phyloP scores from a whole-genome alignment of 2,888 invertebrate genomes.

The Blastobasis adustella region DNA sequence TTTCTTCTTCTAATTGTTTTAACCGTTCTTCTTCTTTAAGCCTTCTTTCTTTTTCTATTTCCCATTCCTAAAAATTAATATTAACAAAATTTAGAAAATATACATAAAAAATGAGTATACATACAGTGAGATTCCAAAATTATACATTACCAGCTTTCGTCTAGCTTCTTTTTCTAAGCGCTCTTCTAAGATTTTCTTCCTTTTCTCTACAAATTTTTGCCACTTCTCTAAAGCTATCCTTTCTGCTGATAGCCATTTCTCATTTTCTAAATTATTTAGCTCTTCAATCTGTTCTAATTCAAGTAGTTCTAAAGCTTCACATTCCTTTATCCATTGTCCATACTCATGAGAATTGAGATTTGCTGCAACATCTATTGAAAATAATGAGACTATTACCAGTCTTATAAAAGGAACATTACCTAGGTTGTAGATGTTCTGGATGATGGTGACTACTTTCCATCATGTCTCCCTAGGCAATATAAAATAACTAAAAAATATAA shows the following conservation, averaged over 20 bases:
- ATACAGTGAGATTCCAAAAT: not conserved
- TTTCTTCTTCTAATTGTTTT: slow-evolving; percentile 72
- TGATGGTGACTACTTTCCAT: too few species aligned
- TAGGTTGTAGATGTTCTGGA: too few species aligned
- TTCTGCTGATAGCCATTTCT: slow-evolving; percentile 81
- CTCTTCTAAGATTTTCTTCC: slow-evolving; percentile 70
- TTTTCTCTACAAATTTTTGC: slow-evolving; percentile 73
- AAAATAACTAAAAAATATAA: too few species aligned
- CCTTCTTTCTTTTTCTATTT: slow-evolving; percentile 75
- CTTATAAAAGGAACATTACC: too few species aligned
- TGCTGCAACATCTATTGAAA: slow-evolving; percentile 10
- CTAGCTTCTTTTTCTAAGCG: slow-evolving; percentile 76
- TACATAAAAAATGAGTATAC: not conserved
- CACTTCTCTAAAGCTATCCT: slow-evolving; percentile 78
- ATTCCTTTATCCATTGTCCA: slow-evolving; percentile 66
- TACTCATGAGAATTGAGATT: slow-evolving; percentile 46
- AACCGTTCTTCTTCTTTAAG: slow-evolving; percentile 72
- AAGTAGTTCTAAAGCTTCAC: slow-evolving; percentile 67
- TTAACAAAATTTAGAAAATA: not conserved
- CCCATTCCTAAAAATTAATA: slow-evolving; percentile 76
- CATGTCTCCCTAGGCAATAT: too few species aligned
- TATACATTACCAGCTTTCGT: slow-evolving; percentile 49
- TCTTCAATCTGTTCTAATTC: slow-evolving; percentile 71
- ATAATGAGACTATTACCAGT: not conserved
- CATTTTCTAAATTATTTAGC: slow-evolving; percentile 72